Percentiles rank a stretch among this genome's conserved stretches.
These are phyloP conservation scores for Teinopalpus imperialis DNA, from an alignment of 2,888 invertebrate species.

Conservation along the genomic window DNA sequence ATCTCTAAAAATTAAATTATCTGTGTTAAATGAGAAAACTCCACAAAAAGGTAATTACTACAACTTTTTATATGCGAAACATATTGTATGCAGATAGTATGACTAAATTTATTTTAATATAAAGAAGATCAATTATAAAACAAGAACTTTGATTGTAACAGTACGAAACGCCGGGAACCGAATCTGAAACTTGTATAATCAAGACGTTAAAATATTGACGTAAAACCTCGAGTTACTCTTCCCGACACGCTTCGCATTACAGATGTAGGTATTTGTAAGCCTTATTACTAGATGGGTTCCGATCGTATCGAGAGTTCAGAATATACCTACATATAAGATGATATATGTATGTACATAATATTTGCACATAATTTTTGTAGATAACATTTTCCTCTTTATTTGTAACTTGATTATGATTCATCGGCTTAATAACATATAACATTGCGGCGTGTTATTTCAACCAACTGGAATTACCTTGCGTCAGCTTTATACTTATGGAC, in stretches of 20 bases:
- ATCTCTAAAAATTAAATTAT: neutral
- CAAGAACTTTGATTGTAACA: too few species aligned
- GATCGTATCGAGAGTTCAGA: slow-evolving; percentile 5
- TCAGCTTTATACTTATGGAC: slow-evolving; percentile 28
- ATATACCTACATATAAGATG: too few species aligned
- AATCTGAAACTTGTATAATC: slow-evolving; percentile 3
- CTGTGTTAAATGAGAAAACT: too few species aligned
- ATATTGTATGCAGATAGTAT: too few species aligned
- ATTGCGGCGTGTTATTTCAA: slow-evolving; percentile 31
- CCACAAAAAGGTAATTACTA: too few species aligned
- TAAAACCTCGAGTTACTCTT: neutral
- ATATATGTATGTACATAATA: too few species aligned
- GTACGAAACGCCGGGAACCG: too few species aligned
- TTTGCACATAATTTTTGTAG: too few species aligned
- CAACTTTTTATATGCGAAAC: too few species aligned
- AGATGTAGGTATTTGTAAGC: slow-evolving; percentile 2
- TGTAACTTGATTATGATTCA: slow-evolving; percentile 33
- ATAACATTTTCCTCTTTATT: slow-evolving; percentile 23
- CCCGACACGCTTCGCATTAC: neutral
- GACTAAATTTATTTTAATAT: too few species aligned
- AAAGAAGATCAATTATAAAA: too few species aligned
- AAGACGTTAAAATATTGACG: slow-evolving; percentile 1
- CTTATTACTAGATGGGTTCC: too few species aligned
- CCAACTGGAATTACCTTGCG: slow-evolving; percentile 37
- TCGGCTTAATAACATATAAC: slow-evolving; percentile 28